Percentiles rank a stretch among this genome's conserved stretches.
phyloP scores from a whole-genome alignment of 2,113 vertebrate genomes.

The Drymodes brunneopygia region DNA sequence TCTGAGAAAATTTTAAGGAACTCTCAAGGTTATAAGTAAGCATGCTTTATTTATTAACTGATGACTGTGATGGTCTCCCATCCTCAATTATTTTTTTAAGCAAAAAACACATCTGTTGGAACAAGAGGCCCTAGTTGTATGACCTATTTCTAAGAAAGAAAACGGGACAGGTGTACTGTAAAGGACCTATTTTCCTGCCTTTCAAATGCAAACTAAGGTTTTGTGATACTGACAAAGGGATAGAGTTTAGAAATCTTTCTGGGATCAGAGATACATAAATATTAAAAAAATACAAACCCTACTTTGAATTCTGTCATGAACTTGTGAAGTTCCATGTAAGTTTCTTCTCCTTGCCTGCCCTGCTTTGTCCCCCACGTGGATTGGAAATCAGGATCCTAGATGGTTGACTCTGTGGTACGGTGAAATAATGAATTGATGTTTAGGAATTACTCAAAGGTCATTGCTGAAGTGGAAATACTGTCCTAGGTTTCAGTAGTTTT shows the following conservation, averaged over 20 bases:
- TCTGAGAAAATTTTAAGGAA: background rate
- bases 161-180: background rate
- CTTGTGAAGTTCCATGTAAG: background rate
- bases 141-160: background rate
- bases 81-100: background rate
- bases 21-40: background rate
- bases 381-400: background rate
- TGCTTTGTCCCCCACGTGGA: background rate
- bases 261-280: background rate
- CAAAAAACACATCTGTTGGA: background rate
- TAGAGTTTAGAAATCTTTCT: background rate
- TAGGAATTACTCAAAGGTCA: background rate
- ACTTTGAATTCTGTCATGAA: background rate
- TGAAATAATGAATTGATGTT: background rate
- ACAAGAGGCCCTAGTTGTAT: background rate
- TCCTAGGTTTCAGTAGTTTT: background rate
- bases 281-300: background rate
- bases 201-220: background rate
- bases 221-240: background rate
- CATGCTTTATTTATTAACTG: background rate
- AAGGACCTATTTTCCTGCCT: background rate
- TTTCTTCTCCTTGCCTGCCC: background rate
- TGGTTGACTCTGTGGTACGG: rapidly evolving
- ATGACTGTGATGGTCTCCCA: background rate
- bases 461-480: background rate